Conservation (phyloP, 2,888 invertebrate species). For the Ectobius pallidus region DNA sequence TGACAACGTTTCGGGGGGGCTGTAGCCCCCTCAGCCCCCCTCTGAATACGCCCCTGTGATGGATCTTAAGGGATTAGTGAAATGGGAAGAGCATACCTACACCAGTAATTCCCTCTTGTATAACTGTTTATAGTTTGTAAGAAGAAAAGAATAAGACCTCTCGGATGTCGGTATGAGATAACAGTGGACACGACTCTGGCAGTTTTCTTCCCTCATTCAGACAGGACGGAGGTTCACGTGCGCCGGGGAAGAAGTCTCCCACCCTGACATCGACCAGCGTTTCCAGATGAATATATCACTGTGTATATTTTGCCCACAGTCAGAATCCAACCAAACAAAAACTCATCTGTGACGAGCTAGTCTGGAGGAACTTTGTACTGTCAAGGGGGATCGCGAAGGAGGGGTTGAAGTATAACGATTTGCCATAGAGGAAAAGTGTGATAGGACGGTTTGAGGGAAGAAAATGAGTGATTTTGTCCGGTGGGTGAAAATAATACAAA, state of each 20-base stretch:
- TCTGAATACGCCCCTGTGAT: too few species aligned
- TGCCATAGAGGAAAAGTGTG: conserved; percentile 50
- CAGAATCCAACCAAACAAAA: conserved; percentile 26
- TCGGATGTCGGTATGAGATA: too few species aligned
- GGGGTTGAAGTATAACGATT: conserved; percentile 53
- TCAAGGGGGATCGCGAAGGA: conserved; percentile 34
- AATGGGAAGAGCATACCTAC: too few species aligned
- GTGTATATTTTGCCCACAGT: neutral
- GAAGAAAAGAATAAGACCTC: too few species aligned
- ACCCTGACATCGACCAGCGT: conserved; percentile 6
- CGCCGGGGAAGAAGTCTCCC: neutral
- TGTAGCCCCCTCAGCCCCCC: too few species aligned
- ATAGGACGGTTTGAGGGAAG: conserved; percentile 40
- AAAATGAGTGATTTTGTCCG: conserved; percentile 43
- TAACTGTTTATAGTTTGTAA: too few species aligned
- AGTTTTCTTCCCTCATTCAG: too few species aligned
- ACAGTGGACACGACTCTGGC: too few species aligned
- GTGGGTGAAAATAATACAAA: conserved; percentile 37
- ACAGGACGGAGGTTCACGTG: too few species aligned
- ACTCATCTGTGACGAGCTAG: conserved; percentile 27
- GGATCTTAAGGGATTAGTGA: too few species aligned
- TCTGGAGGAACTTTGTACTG: conserved; percentile 29
- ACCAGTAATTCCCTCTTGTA: too few species aligned
- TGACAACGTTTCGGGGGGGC: too few species aligned
- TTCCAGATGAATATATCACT: conserved; percentile 9